Conservation (phyloP, 2,888 invertebrate genomes). For the Rhorus exstirpatorius region DNA sequence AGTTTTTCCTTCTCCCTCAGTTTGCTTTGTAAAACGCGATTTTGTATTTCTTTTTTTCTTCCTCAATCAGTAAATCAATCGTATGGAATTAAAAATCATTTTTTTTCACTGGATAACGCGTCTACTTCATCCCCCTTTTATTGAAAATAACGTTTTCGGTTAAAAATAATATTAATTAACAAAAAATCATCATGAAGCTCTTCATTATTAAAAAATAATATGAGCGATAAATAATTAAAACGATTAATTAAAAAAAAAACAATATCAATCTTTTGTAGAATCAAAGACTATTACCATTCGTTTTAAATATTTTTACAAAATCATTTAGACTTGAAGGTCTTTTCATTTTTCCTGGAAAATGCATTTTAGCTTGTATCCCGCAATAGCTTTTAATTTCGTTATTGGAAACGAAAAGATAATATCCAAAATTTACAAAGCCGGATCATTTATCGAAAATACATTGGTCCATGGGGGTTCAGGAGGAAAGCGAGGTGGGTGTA, state of each 20-base stretch:
- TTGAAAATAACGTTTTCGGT: not conserved
- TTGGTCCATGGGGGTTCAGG: not conserved
- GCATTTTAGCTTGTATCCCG: not conserved
- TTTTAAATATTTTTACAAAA: too few species aligned
- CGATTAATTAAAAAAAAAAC: too few species aligned
- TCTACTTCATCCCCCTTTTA: not conserved
- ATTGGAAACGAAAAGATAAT: slow-evolving; percentile 39
- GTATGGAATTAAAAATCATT: slow-evolving; percentile 10
- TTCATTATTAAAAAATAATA: too few species aligned
- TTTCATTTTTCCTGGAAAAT: not conserved
- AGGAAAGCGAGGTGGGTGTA: not conserved
- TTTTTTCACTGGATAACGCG: not conserved
- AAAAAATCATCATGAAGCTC: too few species aligned
- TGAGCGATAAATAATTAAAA: too few species aligned
- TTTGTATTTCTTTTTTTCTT: not conserved
- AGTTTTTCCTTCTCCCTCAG: slow-evolving; percentile 32
- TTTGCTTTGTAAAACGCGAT: slow-evolving; percentile 17
- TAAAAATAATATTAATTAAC: not conserved
- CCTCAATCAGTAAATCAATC: slow-evolving; percentile 13
- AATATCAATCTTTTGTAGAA: too few species aligned
- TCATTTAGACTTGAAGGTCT: too few species aligned
- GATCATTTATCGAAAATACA: slow-evolving; percentile 61
- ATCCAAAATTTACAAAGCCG: slow-evolving; percentile 52
- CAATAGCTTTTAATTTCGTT: too few species aligned
- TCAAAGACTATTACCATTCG: too few species aligned